Evolutionary conservation across 2,888 invertebrate species (phyloP), one percentile per base, ranked within the genome.

Genomic region (Netelia inedita): DNA sequence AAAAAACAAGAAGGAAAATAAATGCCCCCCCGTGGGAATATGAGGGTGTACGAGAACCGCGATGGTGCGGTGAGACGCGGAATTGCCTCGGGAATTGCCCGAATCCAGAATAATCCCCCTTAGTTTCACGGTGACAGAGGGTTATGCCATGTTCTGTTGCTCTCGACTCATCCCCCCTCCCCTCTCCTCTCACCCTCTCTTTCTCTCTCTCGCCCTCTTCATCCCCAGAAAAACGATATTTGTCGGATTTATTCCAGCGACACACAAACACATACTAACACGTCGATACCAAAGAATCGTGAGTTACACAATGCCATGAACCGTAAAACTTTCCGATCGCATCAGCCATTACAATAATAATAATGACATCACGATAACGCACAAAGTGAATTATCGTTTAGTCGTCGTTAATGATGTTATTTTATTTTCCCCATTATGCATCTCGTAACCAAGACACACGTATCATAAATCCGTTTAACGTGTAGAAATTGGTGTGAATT

Each of bases 401-500:
- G 53, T 65, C 65, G 61, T 78, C n/a, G 43, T 63, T 11, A 50
- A 10, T 57, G 16, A 11, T 21, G 14, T 69, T 71, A 61, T 46
- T 59, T 21, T 78, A 11, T 41, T 66, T 65, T 43, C 50, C 14
- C 35, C 16, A 21, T 16, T 16, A 21, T 50, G n/a, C 59, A 46
- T 23, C 69, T 69, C 23, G 19, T 28, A n/a, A 19, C 35, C 68
- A 3, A 68, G 55, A 46, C 41, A 19, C 11, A 63, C 28, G 10
- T 41, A 75, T 81, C 86, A 85, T 88, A 87, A 89, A 90, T 88
- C 88, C 86, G 89, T 90, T 89, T 89, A 88, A 82, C 87, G 65
- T 79, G 68, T 74, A 86, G 85, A 86, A 86, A 87, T 82, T 86
- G 89, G 90, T 92, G 92, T 91, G 92, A 92, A 92, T 89, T 91